Evolutionary conservation across 2,888 invertebrate species (phyloP), one percentile per base, ranked within the genome.

Genomic region (Tinea semifulvella): DNA sequence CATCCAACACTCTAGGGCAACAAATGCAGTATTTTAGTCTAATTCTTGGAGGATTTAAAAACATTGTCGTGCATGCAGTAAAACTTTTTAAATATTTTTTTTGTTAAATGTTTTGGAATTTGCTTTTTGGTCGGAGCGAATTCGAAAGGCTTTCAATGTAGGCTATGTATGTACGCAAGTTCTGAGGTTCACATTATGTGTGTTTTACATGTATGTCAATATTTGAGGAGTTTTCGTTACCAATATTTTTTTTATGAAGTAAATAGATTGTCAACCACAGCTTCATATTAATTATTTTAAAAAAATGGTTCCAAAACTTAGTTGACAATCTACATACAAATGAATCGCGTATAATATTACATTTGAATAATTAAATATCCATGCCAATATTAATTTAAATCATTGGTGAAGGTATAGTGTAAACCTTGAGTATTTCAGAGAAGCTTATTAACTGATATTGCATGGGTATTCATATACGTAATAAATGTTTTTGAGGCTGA

Each of bases 21-120:
- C 3, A 13, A 2, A 6, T n/a, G 11, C 31, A 3, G 2, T 31
- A 13, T 17, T 17, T 38, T 38, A 38, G 18, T 18, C 18, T 38
- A 38, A 38, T 31, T 67, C 65, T 68, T 72, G 69, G 67, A 70
- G 67, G 62, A 68, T 66, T 66, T 68, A 68, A 68, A 57, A 59
- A 67, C 65, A 68, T 66, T 70, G 64, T 69, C 68, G 65, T 79
- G 79, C 79, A 79, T 79, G 79, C 72, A 65, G 67, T 73, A n/a
- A 31, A 13, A 6, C 11, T n/a, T 31, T 27, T 31, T 31, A 31
- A 68, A 60, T 62, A 59, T 66, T 65, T 65, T 63, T 58, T 56
- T 31, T 71, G 70, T 27, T 31, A 31, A 31, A 13, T 31, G 31
- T 77, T 65, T 63, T 67, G 8, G 65, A 64, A 65, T 62, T 64